Evolutionary conservation across 2,888 invertebrate species (phyloP).

Genomic region (Mythimna impura): DNA sequence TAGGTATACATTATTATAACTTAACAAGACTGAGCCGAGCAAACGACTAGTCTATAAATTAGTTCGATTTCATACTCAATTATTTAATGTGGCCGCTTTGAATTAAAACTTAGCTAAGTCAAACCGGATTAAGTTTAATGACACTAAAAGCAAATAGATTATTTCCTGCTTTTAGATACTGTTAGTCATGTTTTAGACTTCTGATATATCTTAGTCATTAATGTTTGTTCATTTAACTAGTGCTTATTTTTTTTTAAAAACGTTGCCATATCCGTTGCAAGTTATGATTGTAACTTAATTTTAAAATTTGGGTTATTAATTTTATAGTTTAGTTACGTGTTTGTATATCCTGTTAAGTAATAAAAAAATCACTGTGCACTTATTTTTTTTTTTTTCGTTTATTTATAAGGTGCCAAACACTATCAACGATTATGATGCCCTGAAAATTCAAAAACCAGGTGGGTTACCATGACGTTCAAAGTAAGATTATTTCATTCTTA

Average conservation of each 20-base stretch:
- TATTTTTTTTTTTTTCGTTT: not conserved
- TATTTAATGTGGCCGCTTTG: constrained; percentile 12
- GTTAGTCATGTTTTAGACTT: constrained; percentile 19
- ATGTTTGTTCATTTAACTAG: not conserved
- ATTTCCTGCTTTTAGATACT: constrained; percentile 34
- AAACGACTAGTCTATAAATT: not conserved
- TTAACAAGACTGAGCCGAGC: not conserved
- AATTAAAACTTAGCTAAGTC: constrained; percentile 12
- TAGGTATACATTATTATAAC: too few species aligned
- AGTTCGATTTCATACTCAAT: constrained; percentile 26
- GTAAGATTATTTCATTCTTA: too few species aligned
- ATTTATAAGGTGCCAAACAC: not conserved
- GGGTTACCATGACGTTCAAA: too few species aligned
- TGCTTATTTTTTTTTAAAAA: too few species aligned
- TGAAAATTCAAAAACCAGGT: constrained; percentile 21
- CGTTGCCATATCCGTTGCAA: too few species aligned
- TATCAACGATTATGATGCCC: not conserved
- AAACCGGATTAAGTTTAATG: constrained; percentile 39
- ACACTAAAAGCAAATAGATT: constrained; percentile 11
- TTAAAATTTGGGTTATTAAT: too few species aligned
- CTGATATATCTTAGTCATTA: not conserved
- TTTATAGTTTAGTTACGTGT: too few species aligned
- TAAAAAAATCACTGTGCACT: too few species aligned
- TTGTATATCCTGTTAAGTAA: not conserved
- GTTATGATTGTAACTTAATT: too few species aligned